Percentiles rank a stretch among this genome's conserved stretches.
Evolutionary conservation across 2,888 invertebrate species (phyloP).

Genomic region (Aelia acuminata): DNA sequence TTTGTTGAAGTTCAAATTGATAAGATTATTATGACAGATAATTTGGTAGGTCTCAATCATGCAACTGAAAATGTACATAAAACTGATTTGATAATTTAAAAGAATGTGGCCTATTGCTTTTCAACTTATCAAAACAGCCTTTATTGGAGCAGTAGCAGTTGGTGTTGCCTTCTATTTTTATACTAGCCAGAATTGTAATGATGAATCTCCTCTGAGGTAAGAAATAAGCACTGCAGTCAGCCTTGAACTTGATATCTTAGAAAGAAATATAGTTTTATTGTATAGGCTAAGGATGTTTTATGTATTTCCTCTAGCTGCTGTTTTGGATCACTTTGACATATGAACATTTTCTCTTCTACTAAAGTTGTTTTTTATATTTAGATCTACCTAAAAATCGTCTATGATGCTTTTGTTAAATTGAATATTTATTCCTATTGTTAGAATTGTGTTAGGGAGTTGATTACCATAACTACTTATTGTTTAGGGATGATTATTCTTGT

Average conservation of each 20-base stretch:
- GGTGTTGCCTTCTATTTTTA: conserved; percentile 12
- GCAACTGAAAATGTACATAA: neutral
- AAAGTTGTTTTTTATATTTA: too few species aligned
- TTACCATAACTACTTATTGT: too few species aligned
- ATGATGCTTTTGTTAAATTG: too few species aligned
- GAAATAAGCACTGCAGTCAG: neutral
- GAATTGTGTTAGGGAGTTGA: too few species aligned
- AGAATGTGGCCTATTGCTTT: conserved; percentile 40
- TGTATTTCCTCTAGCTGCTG: neutral
- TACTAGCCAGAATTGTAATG: neutral
- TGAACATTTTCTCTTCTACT: too few species aligned
- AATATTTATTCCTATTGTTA: too few species aligned
- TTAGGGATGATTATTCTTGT: too few species aligned
- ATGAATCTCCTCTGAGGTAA: conserved; percentile 15
- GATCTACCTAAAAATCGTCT: too few species aligned
- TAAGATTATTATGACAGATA: neutral
- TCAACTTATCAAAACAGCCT: conserved; percentile 1
- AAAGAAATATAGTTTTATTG: neutral
- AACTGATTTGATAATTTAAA: neutral
- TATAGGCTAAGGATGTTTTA: neutral
- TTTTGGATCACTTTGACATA: too few species aligned
- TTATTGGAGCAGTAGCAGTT: neutral
- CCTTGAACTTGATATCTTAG: neutral
- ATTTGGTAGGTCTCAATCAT: neutral
- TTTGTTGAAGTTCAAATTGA: neutral